A percentile compares a stretch with the other conserved stretches of the same genome.
These are phyloP conservation scores for Leptobrachium ailaonicum DNA, from an alignment of 2,113 vertebrate species.

Conservation along the genomic window DNA sequence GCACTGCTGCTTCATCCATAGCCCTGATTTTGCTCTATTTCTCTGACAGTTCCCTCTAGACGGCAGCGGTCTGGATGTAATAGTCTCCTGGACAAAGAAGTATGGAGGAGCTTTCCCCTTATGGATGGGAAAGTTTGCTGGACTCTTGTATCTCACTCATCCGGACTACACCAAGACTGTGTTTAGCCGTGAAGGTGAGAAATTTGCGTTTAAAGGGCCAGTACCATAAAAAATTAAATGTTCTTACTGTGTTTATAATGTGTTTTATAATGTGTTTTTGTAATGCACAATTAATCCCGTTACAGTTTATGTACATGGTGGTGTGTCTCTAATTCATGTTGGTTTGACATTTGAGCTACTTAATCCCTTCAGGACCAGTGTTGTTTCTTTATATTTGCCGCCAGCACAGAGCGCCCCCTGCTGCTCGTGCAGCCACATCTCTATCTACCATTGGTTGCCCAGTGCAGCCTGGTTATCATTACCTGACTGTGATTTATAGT, in stretches of 20 bases:
- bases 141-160: constrained; percentile 62
- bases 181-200: constrained; percentile 73
- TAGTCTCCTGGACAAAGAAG: constrained; percentile 57
- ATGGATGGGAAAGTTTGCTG: constrained; percentile 73
- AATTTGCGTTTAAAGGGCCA: neutral
- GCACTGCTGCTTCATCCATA: neutral
- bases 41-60: constrained; percentile 63
- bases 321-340: no score
- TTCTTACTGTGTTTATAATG: neutral
- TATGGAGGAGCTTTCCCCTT: constrained; percentile 65
- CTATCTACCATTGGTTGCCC: no score
- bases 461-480: no score
- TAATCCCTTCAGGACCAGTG: no score
- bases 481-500: no score
- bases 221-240: neutral
- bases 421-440: no score
- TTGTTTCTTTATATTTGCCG: no score
- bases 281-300: no score
- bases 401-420: no score
- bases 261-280: no score
- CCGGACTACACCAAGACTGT: constrained; percentile 77
- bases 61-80: constrained; percentile 60
- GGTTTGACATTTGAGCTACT: no score
- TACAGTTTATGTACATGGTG: no score
- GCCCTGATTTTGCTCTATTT: neutral